A percentile compares a stretch with the other conserved stretches of the same genome.
Evolutionary conservation across 2,113 vertebrate species (phyloP).

Genomic region (Hippopotamus amphibius): DNA sequence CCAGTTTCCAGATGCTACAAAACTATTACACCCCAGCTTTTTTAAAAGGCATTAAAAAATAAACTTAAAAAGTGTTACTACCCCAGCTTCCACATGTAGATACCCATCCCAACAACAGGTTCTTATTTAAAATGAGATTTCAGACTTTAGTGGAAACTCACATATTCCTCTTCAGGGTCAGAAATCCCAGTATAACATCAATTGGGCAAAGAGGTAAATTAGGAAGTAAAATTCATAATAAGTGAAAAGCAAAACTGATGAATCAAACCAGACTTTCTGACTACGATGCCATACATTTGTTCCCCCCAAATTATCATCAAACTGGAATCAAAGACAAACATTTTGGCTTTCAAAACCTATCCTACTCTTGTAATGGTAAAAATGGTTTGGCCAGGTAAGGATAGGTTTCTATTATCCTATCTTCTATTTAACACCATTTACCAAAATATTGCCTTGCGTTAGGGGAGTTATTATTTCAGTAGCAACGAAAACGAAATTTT

Average conservation of each 20-base stretch:
- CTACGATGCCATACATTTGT: background rate
- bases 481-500: constrained; percentile 9
- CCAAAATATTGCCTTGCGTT: background rate
- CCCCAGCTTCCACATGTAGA: background rate
- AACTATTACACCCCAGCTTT: background rate
- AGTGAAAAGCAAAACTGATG: constrained; percentile 23
- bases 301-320: background rate
- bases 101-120: background rate
- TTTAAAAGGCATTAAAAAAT: background rate
- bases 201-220: background rate
- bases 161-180: background rate
- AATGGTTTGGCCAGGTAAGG: background rate
- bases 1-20: background rate
- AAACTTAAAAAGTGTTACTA: background rate
- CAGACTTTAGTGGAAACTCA: background rate
- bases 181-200: background rate
- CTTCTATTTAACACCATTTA: background rate
- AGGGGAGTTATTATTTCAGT: background rate
- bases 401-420: background rate
- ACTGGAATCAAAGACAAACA: background rate
- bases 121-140: background rate
- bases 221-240: constrained; percentile 34
- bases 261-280: constrained; percentile 28
- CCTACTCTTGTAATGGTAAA: background rate
- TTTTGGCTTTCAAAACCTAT: constrained; percentile 33